A percentile compares a stretch with the other conserved stretches of the same genome.
Evolutionary conservation across 1,140 invertebrate genomes (phyloP).

Genomic region (Heliothis subflexa): DNA sequence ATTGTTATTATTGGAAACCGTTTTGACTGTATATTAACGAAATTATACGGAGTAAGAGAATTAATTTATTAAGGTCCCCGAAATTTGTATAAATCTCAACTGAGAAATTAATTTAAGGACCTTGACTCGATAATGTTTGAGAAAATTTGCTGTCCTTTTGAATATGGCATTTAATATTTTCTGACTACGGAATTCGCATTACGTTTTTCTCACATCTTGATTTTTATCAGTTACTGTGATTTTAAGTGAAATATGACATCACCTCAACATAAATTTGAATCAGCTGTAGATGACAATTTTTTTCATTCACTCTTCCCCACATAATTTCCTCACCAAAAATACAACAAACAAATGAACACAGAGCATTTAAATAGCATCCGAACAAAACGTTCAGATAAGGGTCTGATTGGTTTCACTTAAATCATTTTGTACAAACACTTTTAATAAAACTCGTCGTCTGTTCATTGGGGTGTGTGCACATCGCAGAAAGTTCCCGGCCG

Average conservation of each 20-base stretch:
- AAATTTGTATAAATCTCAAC: constrained; percentile 40
- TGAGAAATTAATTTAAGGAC: constrained; percentile 39
- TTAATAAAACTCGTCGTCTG: constrained; percentile 37
- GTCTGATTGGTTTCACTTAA: constrained; percentile 31
- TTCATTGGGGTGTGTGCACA: constrained; percentile 40
- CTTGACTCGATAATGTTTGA: constrained; percentile 35
- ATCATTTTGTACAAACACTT: constrained; percentile 33
- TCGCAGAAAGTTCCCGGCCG: constrained; percentile 31
- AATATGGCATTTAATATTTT: constrained; percentile 5
- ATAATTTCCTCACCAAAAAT: not conserved
- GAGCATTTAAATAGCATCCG: not conserved
- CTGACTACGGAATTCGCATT: not conserved
- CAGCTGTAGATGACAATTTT: too few relatives aligned
- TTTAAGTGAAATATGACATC: too few relatives aligned
- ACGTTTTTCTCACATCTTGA: too few relatives aligned
- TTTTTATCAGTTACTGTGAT: too few relatives aligned
- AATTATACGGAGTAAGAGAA: constrained; percentile 39
- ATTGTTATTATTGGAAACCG: constrained; percentile 47
- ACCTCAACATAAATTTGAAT: too few relatives aligned
- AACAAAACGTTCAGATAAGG: constrained; percentile 5
- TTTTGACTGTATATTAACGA: constrained; percentile 40
- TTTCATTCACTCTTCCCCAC: not conserved
- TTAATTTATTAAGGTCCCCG: constrained; percentile 42
- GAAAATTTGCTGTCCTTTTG: constrained; percentile 29
- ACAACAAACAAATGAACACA: not conserved